Evolutionary conservation across 92 coral and sea anemone genomes (phyloP).

Genomic region (Galaxea fascicularis): DNA sequence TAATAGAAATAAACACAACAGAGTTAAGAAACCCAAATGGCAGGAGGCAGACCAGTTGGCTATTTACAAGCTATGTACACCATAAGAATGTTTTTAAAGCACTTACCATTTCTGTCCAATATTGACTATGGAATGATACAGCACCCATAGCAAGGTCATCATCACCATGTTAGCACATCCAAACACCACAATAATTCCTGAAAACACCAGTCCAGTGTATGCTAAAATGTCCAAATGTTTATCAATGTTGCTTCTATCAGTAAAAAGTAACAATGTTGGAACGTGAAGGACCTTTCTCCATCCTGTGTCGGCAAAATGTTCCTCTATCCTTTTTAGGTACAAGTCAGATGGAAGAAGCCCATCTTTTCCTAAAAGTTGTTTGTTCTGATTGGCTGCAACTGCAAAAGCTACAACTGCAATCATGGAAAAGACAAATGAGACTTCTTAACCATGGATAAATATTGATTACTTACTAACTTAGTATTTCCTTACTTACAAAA

Average conservation of each 20-base stretch:
- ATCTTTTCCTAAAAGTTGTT: conserved; percentile 90
- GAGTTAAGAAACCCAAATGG: no score
- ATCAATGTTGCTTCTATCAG: conserved; percentile 77
- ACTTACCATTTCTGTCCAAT: conserved; percentile 95
- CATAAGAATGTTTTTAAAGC: neutral
- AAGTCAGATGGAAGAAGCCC: conserved; percentile 91
- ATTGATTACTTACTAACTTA: no score
- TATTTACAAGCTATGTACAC: neutral
- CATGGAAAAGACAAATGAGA: neutral
- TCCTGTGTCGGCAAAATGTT: conserved; percentile 80
- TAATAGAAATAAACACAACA: no score
- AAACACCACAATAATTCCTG: conserved; percentile 75
- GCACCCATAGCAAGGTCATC: conserved; percentile 85
- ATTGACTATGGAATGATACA: conserved; percentile 92
- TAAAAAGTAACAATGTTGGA: conserved; percentile 85
- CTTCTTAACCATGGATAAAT: no score
- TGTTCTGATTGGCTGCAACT: conserved; percentile 92
- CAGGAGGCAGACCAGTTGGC: no score
- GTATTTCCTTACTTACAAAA: no score
- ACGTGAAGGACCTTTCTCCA: conserved; percentile 84
- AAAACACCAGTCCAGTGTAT: conserved; percentile 79
- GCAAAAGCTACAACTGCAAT: conserved; percentile 91
- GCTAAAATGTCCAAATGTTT: conserved; percentile 83
- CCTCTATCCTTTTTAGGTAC: conserved; percentile 75
- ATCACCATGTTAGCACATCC: conserved; percentile 93